These are phyloP conservation scores for Tetragnatha montana DNA, from an alignment of 2,888 invertebrate species.

Conservation along the genomic window DNA sequence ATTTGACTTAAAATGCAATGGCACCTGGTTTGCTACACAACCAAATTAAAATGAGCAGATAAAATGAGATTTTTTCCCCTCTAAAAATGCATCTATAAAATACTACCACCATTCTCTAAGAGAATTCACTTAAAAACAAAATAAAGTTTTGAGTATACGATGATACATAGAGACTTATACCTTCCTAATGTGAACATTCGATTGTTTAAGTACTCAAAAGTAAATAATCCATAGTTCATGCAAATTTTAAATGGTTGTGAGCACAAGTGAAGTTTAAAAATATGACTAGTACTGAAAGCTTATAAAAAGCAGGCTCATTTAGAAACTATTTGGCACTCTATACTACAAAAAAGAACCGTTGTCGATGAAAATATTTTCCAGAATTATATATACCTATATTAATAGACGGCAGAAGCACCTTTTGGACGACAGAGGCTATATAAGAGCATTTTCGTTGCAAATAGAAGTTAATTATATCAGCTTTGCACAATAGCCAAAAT, in stretches of 20 bases:
- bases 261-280: constrained; percentile 10
- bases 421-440: constrained; percentile 60
- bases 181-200: too few species aligned
- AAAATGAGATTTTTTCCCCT: background rate
- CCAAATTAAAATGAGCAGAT: background rate
- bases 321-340: constrained; percentile 58
- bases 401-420: constrained; percentile 59
- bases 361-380: constrained; percentile 44
- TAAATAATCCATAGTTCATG: too few species aligned
- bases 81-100: too few species aligned
- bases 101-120: too few species aligned
- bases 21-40: background rate
- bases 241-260: background rate
- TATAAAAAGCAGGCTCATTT: constrained; percentile 46
- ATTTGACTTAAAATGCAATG: background rate
- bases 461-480: constrained; percentile 39
- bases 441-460: constrained; percentile 63
- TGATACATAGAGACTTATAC: too few species aligned
- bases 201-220: too few species aligned
- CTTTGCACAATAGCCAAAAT: constrained; percentile 47
- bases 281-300: constrained; percentile 46
- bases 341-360: constrained; percentile 65
- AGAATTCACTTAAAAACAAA: too few species aligned
- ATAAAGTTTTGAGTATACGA: too few species aligned
- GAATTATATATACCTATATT: constrained; percentile 44